Percentiles rank a stretch among this genome's conserved stretches.
Evolutionary conservation across 53 echinoderm and acorn worm species (phyloP).

Genomic region (Stichopus horrens): DNA sequence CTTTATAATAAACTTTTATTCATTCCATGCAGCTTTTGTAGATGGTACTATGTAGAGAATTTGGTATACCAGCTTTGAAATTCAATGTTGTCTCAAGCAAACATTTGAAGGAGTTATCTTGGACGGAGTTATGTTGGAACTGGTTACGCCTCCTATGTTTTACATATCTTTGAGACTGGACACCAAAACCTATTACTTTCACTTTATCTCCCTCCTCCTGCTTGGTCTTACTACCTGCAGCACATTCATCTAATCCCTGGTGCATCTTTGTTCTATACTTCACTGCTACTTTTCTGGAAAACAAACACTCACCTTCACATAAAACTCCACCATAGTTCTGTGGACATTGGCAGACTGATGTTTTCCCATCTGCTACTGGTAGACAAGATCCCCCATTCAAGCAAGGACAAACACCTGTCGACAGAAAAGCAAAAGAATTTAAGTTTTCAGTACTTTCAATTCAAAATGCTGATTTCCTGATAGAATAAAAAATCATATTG

Average conservation of each 20-base stretch:
- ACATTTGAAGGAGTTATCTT: too few species aligned
- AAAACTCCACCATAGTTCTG: not conserved
- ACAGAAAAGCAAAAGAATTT: not conserved
- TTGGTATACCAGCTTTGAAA: too few species aligned
- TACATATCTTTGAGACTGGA: not conserved
- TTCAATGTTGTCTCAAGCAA: too few species aligned
- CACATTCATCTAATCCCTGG: not conserved
- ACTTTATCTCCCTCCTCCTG: not conserved
- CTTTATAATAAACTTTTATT: too few species aligned
- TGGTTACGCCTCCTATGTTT: too few species aligned
- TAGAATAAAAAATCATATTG: not conserved
- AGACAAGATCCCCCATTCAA: conserved; percentile 16
- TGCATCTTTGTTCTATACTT: not conserved
- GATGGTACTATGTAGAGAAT: too few species aligned
- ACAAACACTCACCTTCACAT: conserved; percentile 13
- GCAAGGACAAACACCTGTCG: conserved; percentile 12
- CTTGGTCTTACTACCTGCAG: not conserved
- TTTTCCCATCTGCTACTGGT: not conserved
- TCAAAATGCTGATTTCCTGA: too few species aligned
- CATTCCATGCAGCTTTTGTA: too few species aligned
- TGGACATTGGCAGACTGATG: conserved; percentile 3
- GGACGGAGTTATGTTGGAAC: too few species aligned
- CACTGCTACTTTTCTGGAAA: not conserved
- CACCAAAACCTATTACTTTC: not conserved
- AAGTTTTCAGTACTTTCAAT: not conserved